These are phyloP conservation scores for Plumapathes pennacea DNA, from an alignment of 92 coral and sea anemone genomes.

Conservation along the genomic window DNA sequence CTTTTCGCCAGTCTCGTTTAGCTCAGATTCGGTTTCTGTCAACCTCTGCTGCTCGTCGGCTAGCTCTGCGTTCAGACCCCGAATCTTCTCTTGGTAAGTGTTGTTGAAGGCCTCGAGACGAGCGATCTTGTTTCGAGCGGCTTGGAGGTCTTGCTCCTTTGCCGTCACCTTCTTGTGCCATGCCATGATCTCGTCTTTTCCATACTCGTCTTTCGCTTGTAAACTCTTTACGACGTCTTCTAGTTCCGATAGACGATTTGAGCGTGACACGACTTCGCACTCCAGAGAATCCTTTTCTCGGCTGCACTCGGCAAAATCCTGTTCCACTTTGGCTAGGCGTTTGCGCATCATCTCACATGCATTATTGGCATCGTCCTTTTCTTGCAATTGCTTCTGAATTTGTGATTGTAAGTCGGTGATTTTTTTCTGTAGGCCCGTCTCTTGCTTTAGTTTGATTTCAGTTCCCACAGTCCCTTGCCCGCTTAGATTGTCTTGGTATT, in stretches of 20 bases:
- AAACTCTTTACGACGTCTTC: constrained; percentile 79
- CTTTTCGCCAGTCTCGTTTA: constrained; percentile 68
- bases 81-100: constrained; percentile 85
- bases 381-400: constrained; percentile 70
- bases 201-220: constrained; percentile 84
- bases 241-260: constrained; percentile 80
- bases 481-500: constrained; percentile 52
- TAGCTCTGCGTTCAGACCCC: constrained; percentile 70
- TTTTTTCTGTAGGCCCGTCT: constrained; percentile 63
- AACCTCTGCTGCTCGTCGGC: constrained; percentile 68
- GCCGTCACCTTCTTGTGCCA: constrained; percentile 96
- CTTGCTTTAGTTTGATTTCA: constrained; percentile 69
- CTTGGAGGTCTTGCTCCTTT: constrained; percentile 79
- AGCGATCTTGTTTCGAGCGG: constrained; percentile 72
- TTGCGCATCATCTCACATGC: constrained; percentile 75
- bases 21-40: constrained; percentile 55
- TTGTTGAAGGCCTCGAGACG: constrained; percentile 92
- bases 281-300: constrained; percentile 74
- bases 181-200: constrained; percentile 80
- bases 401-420: constrained; percentile 79
- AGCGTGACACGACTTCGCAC: constrained; percentile 74
- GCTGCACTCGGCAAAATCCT: constrained; percentile 65
- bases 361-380: constrained; percentile 76
- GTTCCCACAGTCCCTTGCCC: constrained; percentile 27
- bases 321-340: constrained; percentile 71